These are phyloP conservation scores for Cathartes aura DNA, from an alignment of 2,113 vertebrate genomes.

Conservation along the genomic window DNA sequence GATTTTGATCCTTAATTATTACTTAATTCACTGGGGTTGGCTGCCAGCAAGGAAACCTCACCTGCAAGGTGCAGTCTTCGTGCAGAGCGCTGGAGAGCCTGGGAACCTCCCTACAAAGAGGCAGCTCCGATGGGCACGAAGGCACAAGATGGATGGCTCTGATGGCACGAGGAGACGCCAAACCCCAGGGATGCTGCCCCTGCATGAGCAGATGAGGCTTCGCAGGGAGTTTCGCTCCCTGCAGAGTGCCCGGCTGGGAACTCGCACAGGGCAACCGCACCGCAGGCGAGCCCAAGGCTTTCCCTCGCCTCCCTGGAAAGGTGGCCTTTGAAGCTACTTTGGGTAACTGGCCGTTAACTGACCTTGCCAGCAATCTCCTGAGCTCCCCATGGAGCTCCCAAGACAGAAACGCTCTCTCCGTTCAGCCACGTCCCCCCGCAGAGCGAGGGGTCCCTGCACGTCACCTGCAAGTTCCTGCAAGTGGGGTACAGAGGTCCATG, in stretches of 20 bases:
- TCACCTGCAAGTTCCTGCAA: background rate
- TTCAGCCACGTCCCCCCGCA: accelerated
- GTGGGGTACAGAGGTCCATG: accelerated
- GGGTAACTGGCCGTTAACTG: background rate
- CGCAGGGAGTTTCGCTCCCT: background rate
- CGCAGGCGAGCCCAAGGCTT: background rate
- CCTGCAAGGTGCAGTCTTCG: background rate
- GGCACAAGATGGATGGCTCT: background rate
- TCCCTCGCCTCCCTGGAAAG: background rate
- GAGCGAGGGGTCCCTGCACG: background rate
- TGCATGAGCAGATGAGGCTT: background rate
- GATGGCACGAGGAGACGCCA: background rate
- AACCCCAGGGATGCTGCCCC: accelerated
- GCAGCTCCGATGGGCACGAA: accelerated
- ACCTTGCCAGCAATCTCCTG: background rate
- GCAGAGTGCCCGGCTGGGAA: background rate
- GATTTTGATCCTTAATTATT: background rate
- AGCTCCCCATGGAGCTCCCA: background rate
- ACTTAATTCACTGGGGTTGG: background rate
- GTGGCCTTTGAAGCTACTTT: background rate
- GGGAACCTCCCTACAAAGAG: background rate
- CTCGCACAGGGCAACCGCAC: background rate
- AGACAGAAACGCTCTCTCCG: background rate
- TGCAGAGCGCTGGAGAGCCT: background rate
- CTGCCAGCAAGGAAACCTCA: background rate